Percentiles rank a stretch among this genome's conserved stretches.
Evolutionary conservation across 2,113 vertebrate species (phyloP).

Genomic region (Fulmarus glacialis): DNA sequence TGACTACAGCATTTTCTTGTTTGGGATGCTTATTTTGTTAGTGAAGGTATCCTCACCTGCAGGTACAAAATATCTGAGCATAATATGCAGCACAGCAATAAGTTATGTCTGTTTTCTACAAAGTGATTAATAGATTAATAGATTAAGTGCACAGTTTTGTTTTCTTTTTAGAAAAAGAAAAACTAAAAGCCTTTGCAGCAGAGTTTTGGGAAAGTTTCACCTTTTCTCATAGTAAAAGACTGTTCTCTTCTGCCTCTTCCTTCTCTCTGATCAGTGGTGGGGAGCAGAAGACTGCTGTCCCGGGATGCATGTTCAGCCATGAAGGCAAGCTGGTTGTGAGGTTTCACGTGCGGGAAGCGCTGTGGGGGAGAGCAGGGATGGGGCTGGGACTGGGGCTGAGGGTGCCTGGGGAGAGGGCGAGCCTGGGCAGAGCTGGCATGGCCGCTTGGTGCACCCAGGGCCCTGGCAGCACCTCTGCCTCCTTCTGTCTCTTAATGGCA

Average conservation of each 20-base stretch:
- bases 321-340: background rate
- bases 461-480: background rate
- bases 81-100: background rate
- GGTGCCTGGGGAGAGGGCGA: accelerated
- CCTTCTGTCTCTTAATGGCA: background rate
- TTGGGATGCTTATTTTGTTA: background rate
- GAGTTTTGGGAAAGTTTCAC: background rate
- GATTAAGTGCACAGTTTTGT: background rate
- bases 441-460: background rate
- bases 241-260: accelerated
- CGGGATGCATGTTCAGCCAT: background rate
- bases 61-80: background rate
- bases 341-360: accelerated
- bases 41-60: background rate
- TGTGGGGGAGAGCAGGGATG: accelerated
- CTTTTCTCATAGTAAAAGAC: background rate
- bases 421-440: background rate
- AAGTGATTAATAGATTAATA: background rate
- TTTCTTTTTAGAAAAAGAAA: background rate
- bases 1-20: background rate
- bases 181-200: background rate
- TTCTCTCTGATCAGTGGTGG: background rate
- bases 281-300: background rate
- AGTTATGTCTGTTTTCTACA: background rate
- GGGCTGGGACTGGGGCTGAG: background rate